Base-by-base conservation (phyloP, 2,113 vertebrate species). In the Oxygymnocypris stewartii region DNA sequence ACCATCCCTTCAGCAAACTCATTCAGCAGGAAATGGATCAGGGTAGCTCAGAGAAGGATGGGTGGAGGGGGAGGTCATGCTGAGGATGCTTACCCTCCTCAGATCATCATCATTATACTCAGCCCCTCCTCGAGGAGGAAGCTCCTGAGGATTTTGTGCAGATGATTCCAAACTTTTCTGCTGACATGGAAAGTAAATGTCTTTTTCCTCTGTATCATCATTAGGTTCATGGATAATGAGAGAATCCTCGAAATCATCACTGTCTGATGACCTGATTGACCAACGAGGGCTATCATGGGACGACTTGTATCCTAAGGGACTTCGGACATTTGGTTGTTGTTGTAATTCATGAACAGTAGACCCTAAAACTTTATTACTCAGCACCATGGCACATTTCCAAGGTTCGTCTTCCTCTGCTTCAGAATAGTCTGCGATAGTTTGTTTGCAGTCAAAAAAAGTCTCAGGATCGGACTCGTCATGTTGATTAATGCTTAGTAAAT, bases 61-160 rank as follows among this genome's bases (percentile, higher is more conserved):
- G 90, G 90, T 87, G 49, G 79, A 83, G 85, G 73, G 86, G 79
- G 76, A 63, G 23, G 77, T 59, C 91, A 93, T 91, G 91, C 86
- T 86, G 49, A 88, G 84, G 87, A 87, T 47, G 90, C 93, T 95
- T 95, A 98, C 98, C 96, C 96, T 96, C 89, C 93, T 93, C 54
- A 97, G 93, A 79, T 93, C 92, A 59, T 92, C 88, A 82, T 79
- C 90, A 90, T 88, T 87, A 90, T 61, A 88, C 61, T 84, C 79
- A 71, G 80, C 86, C 76, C 28, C 87, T 87, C 87, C 86, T 81
- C 84, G 61, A 85, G 87, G 49, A 8, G 88, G 81, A 44, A 93
- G 94, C 47, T 92, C 94, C n/a, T 95, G 94, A 0, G 92, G 86
- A 42, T 95, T 93, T 85, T 96, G 93, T 84, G 94, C 92, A 87